Base-by-base conservation (phyloP, 2,888 invertebrate genomes). In the Drosophila lacicola region DNA sequence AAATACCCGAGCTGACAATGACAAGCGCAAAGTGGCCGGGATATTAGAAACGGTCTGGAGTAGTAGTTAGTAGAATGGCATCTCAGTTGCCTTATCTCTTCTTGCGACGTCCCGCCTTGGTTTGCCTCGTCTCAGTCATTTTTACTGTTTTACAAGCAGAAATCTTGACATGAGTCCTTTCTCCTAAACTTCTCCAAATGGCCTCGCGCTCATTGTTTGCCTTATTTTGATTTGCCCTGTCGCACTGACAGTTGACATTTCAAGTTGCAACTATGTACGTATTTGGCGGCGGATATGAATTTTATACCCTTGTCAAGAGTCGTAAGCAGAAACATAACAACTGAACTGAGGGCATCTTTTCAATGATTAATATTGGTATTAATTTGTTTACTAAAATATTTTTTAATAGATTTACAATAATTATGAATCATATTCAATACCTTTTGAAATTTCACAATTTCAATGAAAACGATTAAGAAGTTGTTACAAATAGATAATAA, bases 1-100 rank as follows among this genome's bases (percentile, higher is more conserved):
- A 88, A 86, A 88, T 82, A 88, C 88, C 75, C 69, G 64, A 81
- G 72, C 82, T 82, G 86, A 82, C 76, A 85, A 88, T 88, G 88
- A 88, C 82, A 88, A 76, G 81, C 70, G 67, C 47, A 68, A 80
- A 81, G 80, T 85, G 63, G 80, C 66, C 51, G 67, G 56, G 62
- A 17, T 33, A 46, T 68, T 9, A 37, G 21, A 29, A 42, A 17
- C 37, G 34, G 44, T 54, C 42, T 49, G 63, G 50, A 41, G 53
- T 37, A 55, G 53, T 21, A 57, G 42, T 56, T 63, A 58, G 65
- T 19, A 54, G 47, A 65, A 57, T 55, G 56, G 50, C 62, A 21
- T 39, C 25, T 37, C 10, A 44, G 14, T 17, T 56, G 44, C 11
- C 17, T 44, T 25, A 36, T 33, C 29, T 13, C 11, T 11, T 21